Base-by-base conservation (phyloP, 2,888 invertebrate species). In the Boloria euphrosyne region DNA sequence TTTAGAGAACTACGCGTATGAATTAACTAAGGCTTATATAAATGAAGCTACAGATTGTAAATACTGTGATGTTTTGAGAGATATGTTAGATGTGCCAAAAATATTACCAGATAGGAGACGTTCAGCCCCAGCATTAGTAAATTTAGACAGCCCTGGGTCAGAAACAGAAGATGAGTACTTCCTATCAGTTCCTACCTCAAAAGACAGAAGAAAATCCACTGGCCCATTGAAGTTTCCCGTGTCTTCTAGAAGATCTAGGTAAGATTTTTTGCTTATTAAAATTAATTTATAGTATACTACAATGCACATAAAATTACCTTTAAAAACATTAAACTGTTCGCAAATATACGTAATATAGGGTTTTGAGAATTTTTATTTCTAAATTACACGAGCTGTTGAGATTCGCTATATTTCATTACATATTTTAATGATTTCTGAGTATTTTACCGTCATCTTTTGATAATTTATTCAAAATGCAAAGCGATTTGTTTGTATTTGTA, bases 121-220 rank as follows among this genome's bases (percentile, higher is more conserved):
- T 77, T 94, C 94, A 0, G 93, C 94, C 0, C 94, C 94, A 0
- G 93, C 94, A n/a, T 78, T 94, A 44, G 83, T 92, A 44, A 90
- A 93, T 63, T 73, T 90, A 51, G 90, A 89, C 4, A 90, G 89
- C 71, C 85, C 88, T 54, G 89, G 89, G 16, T 86, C 91, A 0
- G 90, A 89, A 65, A 84, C 89, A 14, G 92, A 90, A 13, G 89
- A 90, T 13, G 91, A 90, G 38, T 84, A 86, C 27, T 76, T 86
- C 17, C 85, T 94, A 65, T 84, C 90, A 71, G 93, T 93, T 72
- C 93, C 93, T 10, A 85, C 77, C 5, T 79, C 87, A 52, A 87
- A 85, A 64, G 82, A 83, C 51, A 83, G 94, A 69, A 89, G 94
- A 74, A 93, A 93, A 73, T 94, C 94, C 0, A 92, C 93, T 1